A percentile compares a stretch with the other conserved stretches of the same genome.
Conservation (phyloP, 30 jellyfish, hydroid and myxozoan genomes). For the Hydractinia symbiolongicarpus region DNA sequence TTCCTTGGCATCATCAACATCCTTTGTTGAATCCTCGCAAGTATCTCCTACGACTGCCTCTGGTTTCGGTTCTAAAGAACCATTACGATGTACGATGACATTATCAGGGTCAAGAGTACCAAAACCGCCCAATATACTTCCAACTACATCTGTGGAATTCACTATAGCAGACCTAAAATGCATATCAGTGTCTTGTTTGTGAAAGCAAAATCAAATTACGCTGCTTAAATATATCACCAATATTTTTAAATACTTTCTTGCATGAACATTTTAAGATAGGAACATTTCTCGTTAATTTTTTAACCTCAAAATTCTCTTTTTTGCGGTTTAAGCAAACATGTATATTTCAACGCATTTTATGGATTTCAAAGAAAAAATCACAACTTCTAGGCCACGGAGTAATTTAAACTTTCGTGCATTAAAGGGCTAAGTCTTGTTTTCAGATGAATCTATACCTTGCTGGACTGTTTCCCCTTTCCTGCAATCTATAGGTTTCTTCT, state of each 20-base stretch:
- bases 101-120: conserved; percentile 59
- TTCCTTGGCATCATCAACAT: neutral
- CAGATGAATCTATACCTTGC: too few species aligned
- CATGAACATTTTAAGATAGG: too few species aligned
- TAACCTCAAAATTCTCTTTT: too few species aligned
- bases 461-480: neutral
- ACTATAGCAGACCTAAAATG: conserved; percentile 2
- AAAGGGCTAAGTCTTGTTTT: too few species aligned
- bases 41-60: neutral
- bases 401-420: too few species aligned
- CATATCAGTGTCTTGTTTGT: neutral
- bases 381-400: too few species aligned
- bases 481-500: conserved; percentile 8
- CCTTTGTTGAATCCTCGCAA: neutral
- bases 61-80: conserved; percentile 12
- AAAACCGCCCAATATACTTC: conserved; percentile 54
- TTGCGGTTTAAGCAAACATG: too few species aligned
- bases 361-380: too few species aligned
- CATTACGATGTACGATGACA: conserved; percentile 49
- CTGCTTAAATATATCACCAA: neutral
- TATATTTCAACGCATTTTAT: too few species aligned
- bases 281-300: too few species aligned
- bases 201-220: neutral
- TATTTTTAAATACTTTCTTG: too few species aligned
- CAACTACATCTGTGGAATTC: conserved; percentile 40